These are phyloP conservation scores for Meandrusa payeni DNA, from an alignment of 2,888 invertebrate species.

Conservation along the genomic window DNA sequence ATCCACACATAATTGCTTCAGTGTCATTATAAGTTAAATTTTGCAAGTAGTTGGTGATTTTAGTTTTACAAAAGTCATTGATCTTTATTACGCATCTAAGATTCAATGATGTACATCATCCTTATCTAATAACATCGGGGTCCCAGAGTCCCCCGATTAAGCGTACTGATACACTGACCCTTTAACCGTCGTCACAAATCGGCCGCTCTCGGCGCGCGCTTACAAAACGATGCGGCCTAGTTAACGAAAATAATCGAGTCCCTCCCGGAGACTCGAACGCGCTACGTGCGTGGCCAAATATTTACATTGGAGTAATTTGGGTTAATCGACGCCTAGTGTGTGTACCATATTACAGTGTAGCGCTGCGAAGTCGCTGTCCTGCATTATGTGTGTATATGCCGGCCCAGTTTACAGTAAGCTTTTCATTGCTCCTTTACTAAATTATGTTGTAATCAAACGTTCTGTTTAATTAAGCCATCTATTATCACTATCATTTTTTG, in stretches of 20 bases:
- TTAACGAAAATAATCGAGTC: slow-evolving; percentile 24
- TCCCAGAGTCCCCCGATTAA: slow-evolving; percentile 6
- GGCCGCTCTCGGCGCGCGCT: slow-evolving; percentile 5
- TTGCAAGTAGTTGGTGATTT: no score
- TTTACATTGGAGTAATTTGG: slow-evolving; percentile 26
- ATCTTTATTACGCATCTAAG: slow-evolving; percentile 7
- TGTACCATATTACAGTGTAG: neutral
- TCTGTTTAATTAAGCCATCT: no score
- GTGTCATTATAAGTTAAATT: no score
- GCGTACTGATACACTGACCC: slow-evolving; percentile 13
- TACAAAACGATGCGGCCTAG: slow-evolving; percentile 20
- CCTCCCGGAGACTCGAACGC: slow-evolving; percentile 15
- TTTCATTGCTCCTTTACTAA: no score
- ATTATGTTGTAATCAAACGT: no score
- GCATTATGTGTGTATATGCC: neutral
- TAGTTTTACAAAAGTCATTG: no score
- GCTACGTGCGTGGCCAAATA: slow-evolving; percentile 19
- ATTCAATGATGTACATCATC: slow-evolving; percentile 17
- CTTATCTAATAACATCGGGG: slow-evolving; percentile 14
- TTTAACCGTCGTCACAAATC: slow-evolving; percentile 15
- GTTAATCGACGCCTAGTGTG: slow-evolving; percentile 21
- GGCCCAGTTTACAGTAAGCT: no score
- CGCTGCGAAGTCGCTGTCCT: neutral
- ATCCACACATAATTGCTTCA: no score
- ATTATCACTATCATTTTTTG: no score